phyloP scores from a whole-genome alignment of 2,113 vertebrate species.

The Glaucidium brasilianum region DNA sequence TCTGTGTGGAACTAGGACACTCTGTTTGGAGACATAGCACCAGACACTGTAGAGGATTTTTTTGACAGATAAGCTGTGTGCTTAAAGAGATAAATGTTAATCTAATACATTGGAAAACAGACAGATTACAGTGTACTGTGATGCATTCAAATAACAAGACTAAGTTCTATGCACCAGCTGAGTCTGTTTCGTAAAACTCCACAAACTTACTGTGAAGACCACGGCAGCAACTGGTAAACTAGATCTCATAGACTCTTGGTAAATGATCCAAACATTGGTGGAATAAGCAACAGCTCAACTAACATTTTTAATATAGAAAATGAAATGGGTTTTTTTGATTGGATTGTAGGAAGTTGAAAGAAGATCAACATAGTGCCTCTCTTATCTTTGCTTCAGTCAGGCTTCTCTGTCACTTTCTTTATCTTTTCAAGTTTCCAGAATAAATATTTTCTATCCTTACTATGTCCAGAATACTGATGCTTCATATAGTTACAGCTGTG shows the following conservation, averaged over 20 bases:
- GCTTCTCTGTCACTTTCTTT: background rate
- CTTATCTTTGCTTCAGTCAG: background rate
- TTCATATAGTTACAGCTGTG: background rate
- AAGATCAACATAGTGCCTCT: background rate
- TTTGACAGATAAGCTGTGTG: constrained; percentile 70
- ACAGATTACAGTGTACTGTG: constrained; percentile 33
- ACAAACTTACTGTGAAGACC: background rate
- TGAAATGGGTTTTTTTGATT: background rate
- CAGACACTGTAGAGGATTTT: constrained; percentile 62
- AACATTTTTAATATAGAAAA: background rate
- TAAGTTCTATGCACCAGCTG: constrained; percentile 3
- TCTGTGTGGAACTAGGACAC: background rate
- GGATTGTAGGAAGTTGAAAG: background rate
- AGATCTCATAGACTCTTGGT: background rate
- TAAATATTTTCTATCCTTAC: background rate
- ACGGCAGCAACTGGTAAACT: background rate
- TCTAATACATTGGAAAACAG: constrained; percentile 65
- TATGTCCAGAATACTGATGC: background rate
- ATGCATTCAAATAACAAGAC: constrained; percentile 36
- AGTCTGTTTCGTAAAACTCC: background rate
- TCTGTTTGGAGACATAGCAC: constrained; percentile 42
- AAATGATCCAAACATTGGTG: background rate
- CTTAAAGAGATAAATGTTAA: constrained; percentile 71
- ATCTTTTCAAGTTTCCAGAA: background rate
- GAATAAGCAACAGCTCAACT: background rate